A percentile compares a stretch with the other conserved stretches of the same genome.
phyloP scores from a whole-genome alignment of 1,140 invertebrate species.

The Carposina sasakii region DNA sequence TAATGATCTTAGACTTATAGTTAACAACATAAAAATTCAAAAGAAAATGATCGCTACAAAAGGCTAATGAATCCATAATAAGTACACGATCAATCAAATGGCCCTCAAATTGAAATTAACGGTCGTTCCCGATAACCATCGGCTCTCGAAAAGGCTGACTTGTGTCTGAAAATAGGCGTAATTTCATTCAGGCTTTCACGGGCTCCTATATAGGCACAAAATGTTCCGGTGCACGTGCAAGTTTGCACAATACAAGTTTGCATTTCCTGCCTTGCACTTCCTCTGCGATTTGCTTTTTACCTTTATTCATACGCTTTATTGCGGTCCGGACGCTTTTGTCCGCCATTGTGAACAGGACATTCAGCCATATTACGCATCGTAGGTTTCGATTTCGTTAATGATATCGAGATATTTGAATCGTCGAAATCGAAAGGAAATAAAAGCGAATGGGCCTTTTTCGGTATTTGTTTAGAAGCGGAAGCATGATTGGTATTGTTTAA shows the following conservation, averaged over 20 bases:
- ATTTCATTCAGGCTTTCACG: constrained; percentile 44
- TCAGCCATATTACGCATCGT: constrained; percentile 61
- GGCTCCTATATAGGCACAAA: constrained; percentile 50
- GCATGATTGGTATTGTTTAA: too few species aligned
- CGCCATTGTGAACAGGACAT: constrained; percentile 57
- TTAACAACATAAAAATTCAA: too few species aligned
- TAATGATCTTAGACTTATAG: too few species aligned
- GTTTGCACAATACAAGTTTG: constrained; percentile 69
- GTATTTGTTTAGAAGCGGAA: too few species aligned
- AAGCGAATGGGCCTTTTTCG: too few species aligned
- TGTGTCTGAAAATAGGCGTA: constrained; percentile 44
- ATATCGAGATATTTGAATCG: constrained; percentile 62
- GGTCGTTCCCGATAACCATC: too few species aligned
- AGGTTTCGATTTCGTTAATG: constrained; percentile 71
- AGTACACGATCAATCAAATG: too few species aligned
- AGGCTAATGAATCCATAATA: too few species aligned
- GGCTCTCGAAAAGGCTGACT: not conserved
- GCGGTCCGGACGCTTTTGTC: constrained; percentile 61
- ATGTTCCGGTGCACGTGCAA: constrained; percentile 67
- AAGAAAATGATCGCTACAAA: too few species aligned
- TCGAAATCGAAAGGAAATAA: constrained; percentile 63
- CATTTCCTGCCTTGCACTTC: constrained; percentile 71
- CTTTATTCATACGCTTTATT: constrained; percentile 45
- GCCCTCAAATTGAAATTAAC: too few species aligned
- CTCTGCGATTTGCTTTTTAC: constrained; percentile 68